Evolutionary conservation across 2,113 vertebrate genomes (phyloP).

Genomic region (Gymnobelideus leadbeateri): DNA sequence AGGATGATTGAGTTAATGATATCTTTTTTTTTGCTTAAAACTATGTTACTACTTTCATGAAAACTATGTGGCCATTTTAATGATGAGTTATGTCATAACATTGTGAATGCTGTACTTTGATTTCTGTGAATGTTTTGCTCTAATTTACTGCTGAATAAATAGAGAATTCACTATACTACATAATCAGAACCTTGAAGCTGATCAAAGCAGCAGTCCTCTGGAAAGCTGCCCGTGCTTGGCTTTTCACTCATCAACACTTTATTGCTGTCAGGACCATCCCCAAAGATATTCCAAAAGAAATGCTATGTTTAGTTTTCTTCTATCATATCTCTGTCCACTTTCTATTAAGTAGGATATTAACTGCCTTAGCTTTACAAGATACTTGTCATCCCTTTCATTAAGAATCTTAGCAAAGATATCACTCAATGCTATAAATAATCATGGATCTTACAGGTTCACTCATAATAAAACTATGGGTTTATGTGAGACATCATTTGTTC

Average conservation of each 20-base stretch:
- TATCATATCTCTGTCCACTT: conserved; percentile 29
- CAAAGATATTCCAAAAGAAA: conserved; percentile 25
- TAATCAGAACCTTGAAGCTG: too few species aligned
- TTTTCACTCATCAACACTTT: not conserved
- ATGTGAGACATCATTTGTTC: conserved; percentile 51
- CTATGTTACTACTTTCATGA: too few species aligned
- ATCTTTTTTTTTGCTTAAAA: too few species aligned
- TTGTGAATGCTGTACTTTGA: too few species aligned
- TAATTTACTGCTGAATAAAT: too few species aligned
- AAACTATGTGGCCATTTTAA: too few species aligned
- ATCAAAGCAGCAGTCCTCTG: too few species aligned
- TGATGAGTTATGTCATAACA: too few species aligned
- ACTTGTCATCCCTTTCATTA: conserved; percentile 43
- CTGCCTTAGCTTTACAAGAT: conserved; percentile 54
- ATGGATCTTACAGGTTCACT: conserved; percentile 18
- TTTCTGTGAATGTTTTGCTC: too few species aligned
- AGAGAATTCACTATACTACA: too few species aligned
- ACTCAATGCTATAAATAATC: not conserved
- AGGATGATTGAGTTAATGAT: too few species aligned
- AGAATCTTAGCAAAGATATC: conserved; percentile 36
- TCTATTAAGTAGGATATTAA: conserved; percentile 40
- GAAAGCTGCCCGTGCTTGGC: too few species aligned
- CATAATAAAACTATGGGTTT: conserved; percentile 20
- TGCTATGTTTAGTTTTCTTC: conserved; percentile 44
- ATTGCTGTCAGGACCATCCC: conserved; percentile 28